Evolutionary conservation across 2,797 vertebrate species (phyloP), one percentile per base, ranked within the genome.

Genomic region (Onychomys arenicola): DNA sequence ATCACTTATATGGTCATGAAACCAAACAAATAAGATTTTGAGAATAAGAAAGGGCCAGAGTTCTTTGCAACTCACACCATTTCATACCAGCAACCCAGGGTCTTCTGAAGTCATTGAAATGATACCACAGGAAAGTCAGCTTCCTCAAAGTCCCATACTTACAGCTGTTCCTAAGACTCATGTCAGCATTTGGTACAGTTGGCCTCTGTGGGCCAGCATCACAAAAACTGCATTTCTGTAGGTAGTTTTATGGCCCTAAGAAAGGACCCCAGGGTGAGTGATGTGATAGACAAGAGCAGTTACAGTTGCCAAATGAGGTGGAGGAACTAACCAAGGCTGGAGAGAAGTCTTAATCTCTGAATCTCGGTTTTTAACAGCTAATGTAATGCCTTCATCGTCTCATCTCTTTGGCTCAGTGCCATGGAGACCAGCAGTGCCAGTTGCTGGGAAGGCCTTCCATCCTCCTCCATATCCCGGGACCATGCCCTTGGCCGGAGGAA

Each of bases 1-100:
- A 49, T 43, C 75, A 21, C 57, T 32, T 71, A 37, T 37, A 9
- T 85, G 40, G 9, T 40, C n/a, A 40, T 59, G 23, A 81, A 59
- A 59, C 37, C 99, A 94, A 99, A 98, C 99, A 94, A 99, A 98
- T 99, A 99, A 98, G 99, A 98, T 97, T 98, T 98, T 96, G 99
- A 99, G 49, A 97, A 98, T 76, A 99, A 99, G 95, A 99, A 99
- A 99, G 95, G 98, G 98, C 96, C 99, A 99, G 98, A 98, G 97
- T 55, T 98, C 9, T 85, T 46, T 98, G 96, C 98, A 99, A 91
- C 98, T 98, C 97, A 97, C 98, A 95, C 88, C 97, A 1, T 97
- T 98, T 97, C 98, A 98, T 88, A 98, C 97, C 92, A 98, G 97
- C 97, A 97, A 98, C 91, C 96, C 97, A 97, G 40, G 95, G 46